Evolutionary conservation across 2,113 vertebrate species (phyloP).

Genomic region (Ceyx cyanopectus): DNA sequence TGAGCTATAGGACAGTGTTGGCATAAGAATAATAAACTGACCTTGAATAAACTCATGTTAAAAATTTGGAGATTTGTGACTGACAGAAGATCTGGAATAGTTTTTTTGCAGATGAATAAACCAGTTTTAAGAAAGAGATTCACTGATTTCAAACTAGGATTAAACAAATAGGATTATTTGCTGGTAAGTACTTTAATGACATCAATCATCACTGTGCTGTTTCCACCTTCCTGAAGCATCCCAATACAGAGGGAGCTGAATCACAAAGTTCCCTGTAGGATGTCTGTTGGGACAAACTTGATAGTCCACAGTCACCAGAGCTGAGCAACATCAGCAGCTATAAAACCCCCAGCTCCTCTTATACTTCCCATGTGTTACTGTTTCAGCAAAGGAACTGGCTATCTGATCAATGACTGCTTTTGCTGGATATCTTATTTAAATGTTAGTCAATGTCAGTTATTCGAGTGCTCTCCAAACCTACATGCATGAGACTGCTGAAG

Average conservation of each 20-base stretch:
- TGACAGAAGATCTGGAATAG: not conserved
- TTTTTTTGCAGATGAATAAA: not conserved
- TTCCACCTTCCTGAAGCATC: not conserved
- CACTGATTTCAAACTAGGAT: not conserved
- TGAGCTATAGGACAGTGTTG: not conserved
- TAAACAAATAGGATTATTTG: not conserved
- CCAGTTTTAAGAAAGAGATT: not conserved
- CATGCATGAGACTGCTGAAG: not conserved
- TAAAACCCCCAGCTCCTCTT: not conserved
- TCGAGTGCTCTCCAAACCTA: rapidly evolving
- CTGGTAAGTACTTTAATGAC: not conserved
- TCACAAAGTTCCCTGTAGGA: not conserved
- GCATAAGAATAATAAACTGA: not conserved
- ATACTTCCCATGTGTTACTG: not conserved
- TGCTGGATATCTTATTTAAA: not conserved
- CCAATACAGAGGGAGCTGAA: not conserved
- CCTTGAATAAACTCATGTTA: not conserved
- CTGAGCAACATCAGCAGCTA: not conserved
- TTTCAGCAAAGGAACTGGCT: not conserved
- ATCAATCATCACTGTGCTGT: not conserved
- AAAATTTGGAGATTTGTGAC: not conserved
- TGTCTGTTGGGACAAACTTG: not conserved
- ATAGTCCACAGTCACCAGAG: not conserved
- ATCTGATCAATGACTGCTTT: not conserved
- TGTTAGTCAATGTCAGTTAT: not conserved